Conservation (phyloP, 2,113 vertebrate species). For the Hemiprocne comata region DNA sequence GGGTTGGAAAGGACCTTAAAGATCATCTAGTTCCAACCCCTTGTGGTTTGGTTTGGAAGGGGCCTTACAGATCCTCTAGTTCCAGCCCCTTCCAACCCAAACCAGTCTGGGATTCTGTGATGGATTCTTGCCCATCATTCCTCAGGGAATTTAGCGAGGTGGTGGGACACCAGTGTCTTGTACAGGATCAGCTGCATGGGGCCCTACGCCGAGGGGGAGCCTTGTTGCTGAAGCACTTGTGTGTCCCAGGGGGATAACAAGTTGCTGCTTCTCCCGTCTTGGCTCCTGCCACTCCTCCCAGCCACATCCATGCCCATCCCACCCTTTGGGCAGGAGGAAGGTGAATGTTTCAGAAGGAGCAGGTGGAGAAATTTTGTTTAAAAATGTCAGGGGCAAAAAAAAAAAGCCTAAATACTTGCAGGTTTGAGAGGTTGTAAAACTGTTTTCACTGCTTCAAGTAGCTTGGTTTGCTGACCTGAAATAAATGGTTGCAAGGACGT, state of each 20-base stretch:
- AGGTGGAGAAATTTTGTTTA: neutral
- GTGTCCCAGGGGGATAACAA: neutral
- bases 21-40: too few species aligned
- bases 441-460: neutral
- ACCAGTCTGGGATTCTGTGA: too few species aligned
- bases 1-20: too few species aligned
- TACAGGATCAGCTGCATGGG: neutral
- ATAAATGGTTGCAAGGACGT: neutral
- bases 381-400: neutral
- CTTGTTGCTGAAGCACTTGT: neutral
- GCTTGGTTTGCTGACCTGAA: neutral
- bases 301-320: fast-evolving
- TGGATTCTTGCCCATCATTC: neutral
- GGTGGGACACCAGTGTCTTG: fast-evolving
- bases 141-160: too few species aligned
- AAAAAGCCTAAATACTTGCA: neutral
- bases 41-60: too few species aligned
- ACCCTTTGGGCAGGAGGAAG: neutral
- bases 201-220: too few species aligned
- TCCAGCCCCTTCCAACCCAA: too few species aligned
- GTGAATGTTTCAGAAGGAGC: neutral
- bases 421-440: neutral
- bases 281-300: neutral
- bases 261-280: neutral
- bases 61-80: too few species aligned